Base-by-base conservation (phyloP, 2,113 vertebrate genomes). In the Microtus pennsylvanicus region DNA sequence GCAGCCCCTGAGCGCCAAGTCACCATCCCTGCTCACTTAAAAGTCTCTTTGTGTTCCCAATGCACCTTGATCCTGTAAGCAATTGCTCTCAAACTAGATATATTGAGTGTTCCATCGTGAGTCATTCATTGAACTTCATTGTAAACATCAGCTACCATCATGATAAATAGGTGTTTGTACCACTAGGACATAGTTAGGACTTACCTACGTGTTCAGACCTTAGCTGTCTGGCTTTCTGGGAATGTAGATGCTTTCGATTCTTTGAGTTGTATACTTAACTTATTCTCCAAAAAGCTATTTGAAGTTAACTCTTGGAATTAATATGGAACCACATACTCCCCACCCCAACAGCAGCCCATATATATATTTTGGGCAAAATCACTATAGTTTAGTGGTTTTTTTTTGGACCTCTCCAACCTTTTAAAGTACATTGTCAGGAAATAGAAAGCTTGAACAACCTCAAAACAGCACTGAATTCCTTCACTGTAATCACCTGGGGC, bases 231-330 rank as follows among this genome's bases (percentile, higher is more conserved):
- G 17, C 50, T 94, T 90, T 75, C 5, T 81, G 35, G 17, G 55
- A 61, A 35, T 88, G 91, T 61, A 78, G 63, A 78, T 90, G 7
- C 47, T 93, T 94, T 82, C 13, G 17, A 0, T 75, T 90, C 7
- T 45, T 85, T 61, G 35, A 90, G 14, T 89, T 72, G 4, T 72
- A 88, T 11, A 30, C 85, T 55, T 77, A 5, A 38, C 38, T 94
- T 81, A 81, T 81, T 93, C 93, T 74, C 8, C 70, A 74, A 82
- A 89, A 85, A 91, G 42, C 14, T 76, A 67, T 74, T 76, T 93
- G 33, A 81, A 91, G 69, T 70, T 67, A 94, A 96, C 47, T 42
- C 9, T 77, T 67, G 42, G 38, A 70, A 55, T 74, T 86, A 38
- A 81, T 38, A 45, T 69, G 72, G 76, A 80, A n/a, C 52, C 33